Evolutionary conservation across 2,113 vertebrate genomes (phyloP).

Genomic region (Murina feae): DNA sequence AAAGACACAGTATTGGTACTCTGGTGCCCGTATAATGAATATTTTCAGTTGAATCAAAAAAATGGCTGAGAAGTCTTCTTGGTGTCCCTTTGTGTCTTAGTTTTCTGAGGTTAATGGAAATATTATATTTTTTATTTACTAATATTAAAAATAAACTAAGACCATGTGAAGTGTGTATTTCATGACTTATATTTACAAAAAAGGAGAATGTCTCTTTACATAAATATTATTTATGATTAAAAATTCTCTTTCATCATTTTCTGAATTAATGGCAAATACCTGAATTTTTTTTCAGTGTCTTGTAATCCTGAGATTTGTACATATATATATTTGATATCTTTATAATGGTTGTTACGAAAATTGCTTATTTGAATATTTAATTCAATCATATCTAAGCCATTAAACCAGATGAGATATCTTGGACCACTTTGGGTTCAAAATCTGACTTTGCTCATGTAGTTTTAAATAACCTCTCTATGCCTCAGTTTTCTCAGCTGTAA

Average conservation of each 20-base stretch:
- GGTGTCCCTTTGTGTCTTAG: neutral
- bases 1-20: neutral
- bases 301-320: neutral
- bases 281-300: neutral
- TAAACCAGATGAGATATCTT: neutral
- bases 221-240: neutral
- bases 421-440: neutral
- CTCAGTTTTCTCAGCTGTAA: neutral
- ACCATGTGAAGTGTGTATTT: neutral
- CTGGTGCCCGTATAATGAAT: neutral
- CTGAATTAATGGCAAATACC: neutral
- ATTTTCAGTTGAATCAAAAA: neutral
- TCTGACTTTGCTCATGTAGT: neutral
- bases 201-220: neutral
- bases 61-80: neutral
- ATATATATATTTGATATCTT: neutral
- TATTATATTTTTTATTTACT: neutral
- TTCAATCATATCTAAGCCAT: neutral
- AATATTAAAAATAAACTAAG: neutral
- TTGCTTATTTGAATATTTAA: neutral
- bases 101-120: constrained; percentile 8
- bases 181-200: neutral
- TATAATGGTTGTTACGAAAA: neutral
- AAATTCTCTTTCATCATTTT: neutral
- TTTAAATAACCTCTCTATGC: neutral